Conservation (phyloP, 1,140 invertebrate species). For the Pentalonia nigronervosa region DNA sequence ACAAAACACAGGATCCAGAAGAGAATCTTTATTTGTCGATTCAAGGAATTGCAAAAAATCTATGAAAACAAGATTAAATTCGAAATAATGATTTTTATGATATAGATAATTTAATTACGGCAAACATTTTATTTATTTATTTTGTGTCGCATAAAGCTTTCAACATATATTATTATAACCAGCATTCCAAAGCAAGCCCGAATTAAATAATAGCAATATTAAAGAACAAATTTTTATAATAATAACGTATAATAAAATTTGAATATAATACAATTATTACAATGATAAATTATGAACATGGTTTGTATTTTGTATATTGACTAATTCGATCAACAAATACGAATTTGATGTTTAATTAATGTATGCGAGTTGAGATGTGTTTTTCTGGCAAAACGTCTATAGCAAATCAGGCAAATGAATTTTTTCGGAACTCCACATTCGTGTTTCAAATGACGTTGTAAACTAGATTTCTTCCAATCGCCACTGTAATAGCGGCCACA, state of each 20-base stretch:
- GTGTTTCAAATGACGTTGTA: slow-evolving; percentile 60
- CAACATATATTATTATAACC: neutral
- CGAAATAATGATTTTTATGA: neutral
- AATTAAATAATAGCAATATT: neutral
- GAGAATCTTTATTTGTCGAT: slow-evolving; percentile 33
- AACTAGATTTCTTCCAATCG: slow-evolving; percentile 63
- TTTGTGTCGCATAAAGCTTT: slow-evolving; percentile 19
- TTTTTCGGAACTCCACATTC: slow-evolving; percentile 64
- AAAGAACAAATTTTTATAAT: neutral
- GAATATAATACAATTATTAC: neutral
- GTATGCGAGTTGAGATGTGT: slow-evolving; percentile 54
- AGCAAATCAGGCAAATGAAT: slow-evolving; percentile 64
- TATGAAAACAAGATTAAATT: slow-evolving; percentile 36
- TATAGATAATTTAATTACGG: neutral
- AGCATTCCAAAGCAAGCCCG: slow-evolving; percentile 40
- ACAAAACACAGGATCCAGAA: slow-evolving; percentile 44
- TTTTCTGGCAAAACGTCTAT: slow-evolving; percentile 57
- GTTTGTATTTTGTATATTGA: neutral
- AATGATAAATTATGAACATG: neutral
- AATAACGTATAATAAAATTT: neutral
- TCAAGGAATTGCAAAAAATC: slow-evolving; percentile 32
- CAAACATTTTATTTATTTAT: neutral
- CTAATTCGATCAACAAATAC: neutral
- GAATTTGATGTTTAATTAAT: slow-evolving; percentile 40
- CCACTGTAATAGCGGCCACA: slow-evolving; percentile 64